Evolutionary conservation across 2,888 invertebrate species (phyloP).

Genomic region (Himalopsyche kuldschensis): DNA sequence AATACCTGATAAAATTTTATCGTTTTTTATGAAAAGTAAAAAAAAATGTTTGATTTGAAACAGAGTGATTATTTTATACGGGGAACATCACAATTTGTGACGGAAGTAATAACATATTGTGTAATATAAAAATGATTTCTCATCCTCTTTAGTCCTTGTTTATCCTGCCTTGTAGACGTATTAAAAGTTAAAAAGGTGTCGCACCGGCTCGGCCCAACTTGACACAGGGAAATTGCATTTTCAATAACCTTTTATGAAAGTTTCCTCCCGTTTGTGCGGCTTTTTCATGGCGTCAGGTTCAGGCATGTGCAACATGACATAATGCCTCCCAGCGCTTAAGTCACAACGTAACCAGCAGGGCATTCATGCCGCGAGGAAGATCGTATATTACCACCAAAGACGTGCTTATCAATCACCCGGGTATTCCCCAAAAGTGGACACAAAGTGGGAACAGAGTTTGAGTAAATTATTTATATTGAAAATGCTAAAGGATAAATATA

Average conservation of each 20-base stretch:
- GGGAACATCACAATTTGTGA: too few species aligned
- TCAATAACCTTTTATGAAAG: conserved; percentile 35
- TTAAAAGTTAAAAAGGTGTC: neutral
- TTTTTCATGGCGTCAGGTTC: conserved; percentile 11
- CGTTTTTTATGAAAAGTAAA: too few species aligned
- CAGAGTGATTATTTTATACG: too few species aligned
- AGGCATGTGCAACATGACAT: neutral
- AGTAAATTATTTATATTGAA: too few species aligned
- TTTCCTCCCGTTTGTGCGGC: conserved; percentile 19
- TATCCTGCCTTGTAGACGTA: neutral
- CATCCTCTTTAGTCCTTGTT: too few species aligned
- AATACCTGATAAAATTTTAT: too few species aligned
- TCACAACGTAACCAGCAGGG: neutral
- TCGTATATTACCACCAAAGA: neutral
- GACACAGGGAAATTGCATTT: conserved; percentile 37
- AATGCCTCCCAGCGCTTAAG: neutral
- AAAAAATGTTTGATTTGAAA: too few species aligned
- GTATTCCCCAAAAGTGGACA: too few species aligned
- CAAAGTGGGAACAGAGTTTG: too few species aligned
- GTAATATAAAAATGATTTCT: too few species aligned
- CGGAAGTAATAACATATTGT: too few species aligned
- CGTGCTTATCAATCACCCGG: neutral
- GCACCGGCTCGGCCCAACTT: neutral
- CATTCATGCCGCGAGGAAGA: neutral
- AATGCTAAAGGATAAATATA: too few species aligned